These are phyloP conservation scores for Brachionus rotundiformis DNA, from an alignment of 1,140 invertebrate genomes.

Conservation along the genomic window DNA sequence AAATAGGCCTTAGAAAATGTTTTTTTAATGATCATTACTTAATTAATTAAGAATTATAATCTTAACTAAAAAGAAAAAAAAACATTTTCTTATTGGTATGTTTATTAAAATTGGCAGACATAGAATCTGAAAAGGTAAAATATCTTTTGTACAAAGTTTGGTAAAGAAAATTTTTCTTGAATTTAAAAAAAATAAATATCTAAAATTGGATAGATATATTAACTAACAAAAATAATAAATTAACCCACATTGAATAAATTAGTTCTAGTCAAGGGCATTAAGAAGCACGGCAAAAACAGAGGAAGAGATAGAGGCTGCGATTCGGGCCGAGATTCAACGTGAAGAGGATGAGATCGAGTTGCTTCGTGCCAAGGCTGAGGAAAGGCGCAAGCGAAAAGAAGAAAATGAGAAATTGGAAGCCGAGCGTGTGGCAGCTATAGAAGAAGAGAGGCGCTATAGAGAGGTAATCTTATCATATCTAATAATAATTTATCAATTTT, in stretches of 20 bases:
- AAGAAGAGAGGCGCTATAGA: slow-evolving; percentile 17
- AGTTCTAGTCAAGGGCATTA: slow-evolving; percentile 16
- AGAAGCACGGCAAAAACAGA: slow-evolving; percentile 16
- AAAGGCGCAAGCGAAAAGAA: slow-evolving; percentile 38
- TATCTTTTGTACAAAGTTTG: too few species aligned
- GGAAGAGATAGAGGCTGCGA: slow-evolving; percentile 1
- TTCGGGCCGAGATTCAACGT: slow-evolving; percentile 17
- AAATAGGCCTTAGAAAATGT: too few species aligned
- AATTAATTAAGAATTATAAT: too few species aligned
- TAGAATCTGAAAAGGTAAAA: too few species aligned
- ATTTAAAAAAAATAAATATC: not conserved
- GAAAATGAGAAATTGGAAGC: slow-evolving; percentile 11
- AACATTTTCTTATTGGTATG: too few species aligned
- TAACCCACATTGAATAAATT: not conserved
- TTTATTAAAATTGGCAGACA: too few species aligned
- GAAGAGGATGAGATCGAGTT: slow-evolving; percentile 48
- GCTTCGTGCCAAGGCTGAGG: slow-evolving; percentile 47
- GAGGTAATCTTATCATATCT: slow-evolving; percentile 34
- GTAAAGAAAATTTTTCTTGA: not conserved
- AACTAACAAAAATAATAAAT: not conserved
- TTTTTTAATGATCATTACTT: too few species aligned
- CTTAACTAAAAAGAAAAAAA: too few species aligned
- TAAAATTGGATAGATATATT: not conserved
- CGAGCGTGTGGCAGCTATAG: not conserved
- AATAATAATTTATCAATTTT: not conserved